These are phyloP conservation scores for Zhuqinia jingwanae DNA, from an alignment of 2,888 invertebrate species.

Conservation along the genomic window DNA sequence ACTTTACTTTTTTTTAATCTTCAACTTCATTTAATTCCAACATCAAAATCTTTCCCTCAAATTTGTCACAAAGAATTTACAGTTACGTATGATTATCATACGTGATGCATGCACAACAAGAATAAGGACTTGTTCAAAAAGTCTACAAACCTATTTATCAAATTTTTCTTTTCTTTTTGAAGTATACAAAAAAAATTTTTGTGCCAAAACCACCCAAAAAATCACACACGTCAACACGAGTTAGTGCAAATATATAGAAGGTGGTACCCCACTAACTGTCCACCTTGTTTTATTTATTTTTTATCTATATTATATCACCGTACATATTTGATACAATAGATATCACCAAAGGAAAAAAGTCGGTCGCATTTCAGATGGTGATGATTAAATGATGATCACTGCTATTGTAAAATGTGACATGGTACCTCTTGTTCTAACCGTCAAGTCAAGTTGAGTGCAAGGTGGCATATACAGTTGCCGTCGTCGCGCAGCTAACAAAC, in stretches of 20 bases:
- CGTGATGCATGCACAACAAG: no score
- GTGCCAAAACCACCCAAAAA: not conserved
- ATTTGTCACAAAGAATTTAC: not conserved
- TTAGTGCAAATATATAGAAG: not conserved
- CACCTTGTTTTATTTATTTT: not conserved
- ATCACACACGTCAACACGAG: not conserved
- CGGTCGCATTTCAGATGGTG: slow-evolving; percentile 8
- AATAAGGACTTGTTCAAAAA: no score
- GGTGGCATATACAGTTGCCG: not conserved
- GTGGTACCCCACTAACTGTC: not conserved
- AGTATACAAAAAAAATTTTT: no score
- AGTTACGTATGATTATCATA: no score
- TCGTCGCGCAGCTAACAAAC: slow-evolving; percentile 9
- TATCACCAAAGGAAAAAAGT: slow-evolving; percentile 19
- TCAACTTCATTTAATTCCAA: no score
- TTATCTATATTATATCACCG: slow-evolving; percentile 26
- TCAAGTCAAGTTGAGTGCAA: not conserved
- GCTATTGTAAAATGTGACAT: not conserved
- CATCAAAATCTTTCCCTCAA: not conserved
- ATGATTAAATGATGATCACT: not conserved
- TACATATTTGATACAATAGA: slow-evolving; percentile 20
- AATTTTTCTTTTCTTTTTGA: no score
- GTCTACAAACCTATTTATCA: no score
- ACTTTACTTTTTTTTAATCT: no score
- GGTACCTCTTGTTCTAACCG: not conserved